Base-by-base conservation (phyloP, 2,113 vertebrate genomes). In the Poicephalus meyeri region DNA sequence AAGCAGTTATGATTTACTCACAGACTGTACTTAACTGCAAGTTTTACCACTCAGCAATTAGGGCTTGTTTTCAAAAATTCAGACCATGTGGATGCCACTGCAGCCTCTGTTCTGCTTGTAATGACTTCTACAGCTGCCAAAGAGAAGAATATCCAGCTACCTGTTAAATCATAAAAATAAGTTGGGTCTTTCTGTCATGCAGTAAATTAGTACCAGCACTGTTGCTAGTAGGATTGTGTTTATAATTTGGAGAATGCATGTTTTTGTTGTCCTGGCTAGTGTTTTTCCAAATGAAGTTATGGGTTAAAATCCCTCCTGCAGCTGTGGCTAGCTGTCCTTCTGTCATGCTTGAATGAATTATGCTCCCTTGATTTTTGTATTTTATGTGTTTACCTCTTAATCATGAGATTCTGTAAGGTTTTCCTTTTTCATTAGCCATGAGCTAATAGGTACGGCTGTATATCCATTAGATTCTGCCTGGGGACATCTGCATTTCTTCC, bases 361-460 rank as follows among this genome's bases (percentile, higher is more conserved):
- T 49, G 26, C 23, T 78, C 11, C 41, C 16, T 52, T 3, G 3
- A 9, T 81, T 78, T 88, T 81, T 80, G 1, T 33, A 7, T 83
- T 72, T 77, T 3, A 3, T 42, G 4, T 66, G 4, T 85, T 87
- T 78, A 31, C 3, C 8, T 73, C 16, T 81, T 8, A 55, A n/a
- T 12, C 56, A 3, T 77, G 35, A 44, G 16, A 19, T 80, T 95
- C 60, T 80, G 1, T 69, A 52, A 72, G 10, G 1, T 74, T 86
- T 91, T 80, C 6, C 56, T 63, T 72, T 72, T 68, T 8, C 68
- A 15, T 90, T 47, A 83, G 13, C 41, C 3, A 1, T 64, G 63
- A 82, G 5, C 50, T 68, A 47, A 3, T 14, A 26, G 20, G 4
- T 70, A n/a, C 24, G 44, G 60, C 49, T 0, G 0, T 47, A 5